Base-by-base conservation (phyloP, 2,888 invertebrate genomes). In the Hartigia nigra region DNA sequence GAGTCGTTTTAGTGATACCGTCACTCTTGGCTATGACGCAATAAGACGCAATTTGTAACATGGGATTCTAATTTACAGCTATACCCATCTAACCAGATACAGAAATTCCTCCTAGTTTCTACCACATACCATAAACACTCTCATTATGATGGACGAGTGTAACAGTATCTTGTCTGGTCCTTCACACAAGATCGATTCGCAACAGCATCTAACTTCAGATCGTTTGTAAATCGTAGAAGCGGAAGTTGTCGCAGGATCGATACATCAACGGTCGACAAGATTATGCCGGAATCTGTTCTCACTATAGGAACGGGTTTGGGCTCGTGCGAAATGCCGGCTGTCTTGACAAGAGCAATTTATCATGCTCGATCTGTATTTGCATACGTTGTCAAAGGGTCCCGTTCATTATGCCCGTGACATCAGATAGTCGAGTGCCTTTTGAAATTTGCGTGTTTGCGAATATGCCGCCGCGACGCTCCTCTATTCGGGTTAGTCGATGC, bases 341-440 rank as follows among this genome's bases (percentile, higher is more conserved):
- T 89, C 91, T 90, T 90, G 90, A 90, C 91, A 89, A 90, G 90
- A 90, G 90, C 90, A 91, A 91, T 91, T 91, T 91, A 91, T 91
- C 91, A 91, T 90, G 88, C 89, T 90, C 91, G 90, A 91, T 91
- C 91, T 91, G 88, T 91, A 91, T 91, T 91, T 91, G 91, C 91
- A 91, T 91, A 90, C 88, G 89, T 91, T 89, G 90, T 91, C 90
- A 89, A 90, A 91, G 90, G 89, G 88, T 87, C 84, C 81, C 84
- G 34, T 83, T 89, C 90, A 87, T 89, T 88, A 88, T 88, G 87
- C 85, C 84, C 84, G 87, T 87, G 88, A 90, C 90, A 91, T 91
- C 90, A 90, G 89, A 90, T 88, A 91, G 90, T 91, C 89, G 90
- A 91, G 91, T 89, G 88, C 88, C 91, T 91, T 91, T 90, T 91